A percentile compares a stretch with the other conserved stretches of the same genome.
phyloP scores from a whole-genome alignment of 1,140 invertebrate genomes.

The Sinonovacula constricta region DNA sequence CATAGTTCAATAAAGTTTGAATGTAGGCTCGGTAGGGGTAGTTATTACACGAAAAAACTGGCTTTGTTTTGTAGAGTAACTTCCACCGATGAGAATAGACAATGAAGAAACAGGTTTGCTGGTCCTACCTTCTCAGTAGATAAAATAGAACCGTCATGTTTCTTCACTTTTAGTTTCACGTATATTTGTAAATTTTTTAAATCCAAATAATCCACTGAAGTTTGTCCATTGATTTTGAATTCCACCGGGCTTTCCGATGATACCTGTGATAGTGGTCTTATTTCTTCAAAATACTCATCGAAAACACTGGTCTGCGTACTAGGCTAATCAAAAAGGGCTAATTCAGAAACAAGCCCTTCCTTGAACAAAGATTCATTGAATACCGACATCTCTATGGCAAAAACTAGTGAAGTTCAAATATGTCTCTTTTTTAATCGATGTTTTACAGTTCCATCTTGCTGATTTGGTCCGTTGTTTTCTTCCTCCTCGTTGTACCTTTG shows the following conservation, averaged over 20 bases:
- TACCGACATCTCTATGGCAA: not conserved
- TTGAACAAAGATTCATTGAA: not conserved
- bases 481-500: not conserved
- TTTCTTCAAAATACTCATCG: too few species aligned
- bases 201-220: not conserved
- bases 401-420: not conserved
- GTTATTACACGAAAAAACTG: not conserved
- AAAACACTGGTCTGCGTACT: too few species aligned
- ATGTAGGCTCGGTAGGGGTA: slow-evolving; percentile 10
- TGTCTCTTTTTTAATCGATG: not conserved
- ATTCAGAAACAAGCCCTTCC: not conserved
- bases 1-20: slow-evolving; percentile 9
- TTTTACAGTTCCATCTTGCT: not conserved
- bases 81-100: slow-evolving; percentile 6
- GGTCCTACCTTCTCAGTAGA: slow-evolving; percentile 22
- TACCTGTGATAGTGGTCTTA: too few species aligned
- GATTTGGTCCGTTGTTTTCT: not conserved
- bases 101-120: not conserved
- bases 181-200: not conserved
- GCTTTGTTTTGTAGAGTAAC: slow-evolving; percentile 27
- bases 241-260: too few species aligned
- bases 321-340: too few species aligned
- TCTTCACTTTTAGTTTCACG: slow-evolving; percentile 3
- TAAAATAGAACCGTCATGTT: not conserved
- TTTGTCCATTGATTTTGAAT: too few species aligned